These are phyloP conservation scores for Pagrus major DNA, from an alignment of 2,113 vertebrate species.

Conservation along the genomic window DNA sequence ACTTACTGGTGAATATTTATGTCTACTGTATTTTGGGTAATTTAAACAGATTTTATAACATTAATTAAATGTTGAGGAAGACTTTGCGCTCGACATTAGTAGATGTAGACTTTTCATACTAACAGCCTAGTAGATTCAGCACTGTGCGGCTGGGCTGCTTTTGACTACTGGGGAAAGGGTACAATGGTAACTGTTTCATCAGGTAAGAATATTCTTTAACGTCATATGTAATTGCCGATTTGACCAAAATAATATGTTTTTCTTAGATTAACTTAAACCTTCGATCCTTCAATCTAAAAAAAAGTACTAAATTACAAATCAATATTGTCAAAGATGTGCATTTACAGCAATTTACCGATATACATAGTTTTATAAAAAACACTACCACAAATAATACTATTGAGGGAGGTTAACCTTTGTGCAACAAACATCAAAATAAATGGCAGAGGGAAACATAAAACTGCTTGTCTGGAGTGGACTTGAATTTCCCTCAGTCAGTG, in stretches of 20 bases:
- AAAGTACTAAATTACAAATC: no score
- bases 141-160: slow-evolving; percentile 47
- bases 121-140: slow-evolving; percentile 17
- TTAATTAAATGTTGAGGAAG: background rate
- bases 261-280: background rate
- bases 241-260: background rate
- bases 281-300: background rate
- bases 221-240: background rate
- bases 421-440: background rate
- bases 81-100: background rate
- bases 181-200: slow-evolving; percentile 54
- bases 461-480: background rate
- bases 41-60: background rate
- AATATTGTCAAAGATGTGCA: background rate
- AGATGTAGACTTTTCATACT: slow-evolving; percentile 18
- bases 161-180: slow-evolving; percentile 64
- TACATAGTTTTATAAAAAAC: background rate
- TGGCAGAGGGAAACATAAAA: background rate
- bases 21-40: background rate
- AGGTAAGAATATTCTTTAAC: slow-evolving; percentile 46
- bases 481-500: background rate
- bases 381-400: background rate
- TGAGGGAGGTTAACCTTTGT: background rate
- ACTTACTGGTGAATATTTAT: background rate
- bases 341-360: background rate